Percentiles rank a stretch among this genome's conserved stretches.
phyloP scores from a whole-genome alignment of 2,797 vertebrate species.

The Oreortyx pictus region DNA sequence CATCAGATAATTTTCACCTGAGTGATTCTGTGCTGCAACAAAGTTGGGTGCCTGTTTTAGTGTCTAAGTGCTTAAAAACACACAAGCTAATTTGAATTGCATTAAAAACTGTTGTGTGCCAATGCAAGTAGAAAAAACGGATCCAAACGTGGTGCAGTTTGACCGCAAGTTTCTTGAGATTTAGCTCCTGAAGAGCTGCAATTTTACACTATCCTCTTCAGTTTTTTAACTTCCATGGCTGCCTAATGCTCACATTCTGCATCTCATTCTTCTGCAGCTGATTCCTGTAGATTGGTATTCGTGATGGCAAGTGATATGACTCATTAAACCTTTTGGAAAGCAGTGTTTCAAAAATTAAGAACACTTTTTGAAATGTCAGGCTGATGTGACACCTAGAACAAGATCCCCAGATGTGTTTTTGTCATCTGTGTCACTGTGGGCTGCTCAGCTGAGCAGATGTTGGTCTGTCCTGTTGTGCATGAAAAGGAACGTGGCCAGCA shows the following conservation, averaged over 20 bases:
- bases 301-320: constrained; percentile 29
- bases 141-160: background rate
- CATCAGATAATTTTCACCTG: constrained; percentile 32
- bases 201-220: constrained; percentile 4
- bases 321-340: constrained; percentile 57
- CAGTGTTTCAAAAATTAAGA: constrained; percentile 24
- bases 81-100: background rate
- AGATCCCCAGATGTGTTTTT: fast-evolving
- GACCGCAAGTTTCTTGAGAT: constrained; percentile 3
- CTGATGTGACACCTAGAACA: background rate
- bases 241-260: constrained; percentile 56
- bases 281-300: constrained; percentile 42
- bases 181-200: constrained; percentile 1
- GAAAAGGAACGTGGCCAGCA: too few species aligned
- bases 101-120: background rate
- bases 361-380: background rate
- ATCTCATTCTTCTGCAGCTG: constrained; percentile 51
- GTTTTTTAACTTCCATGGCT: constrained; percentile 41
- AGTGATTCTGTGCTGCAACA: background rate
- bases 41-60: background rate
- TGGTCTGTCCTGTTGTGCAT: background rate
- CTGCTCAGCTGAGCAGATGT: background rate
- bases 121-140: background rate
- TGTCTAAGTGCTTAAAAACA: background rate
- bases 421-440: fast-evolving